Evolutionary conservation across 2,888 invertebrate species (phyloP).

Genomic region (Camponotus fellah): DNA sequence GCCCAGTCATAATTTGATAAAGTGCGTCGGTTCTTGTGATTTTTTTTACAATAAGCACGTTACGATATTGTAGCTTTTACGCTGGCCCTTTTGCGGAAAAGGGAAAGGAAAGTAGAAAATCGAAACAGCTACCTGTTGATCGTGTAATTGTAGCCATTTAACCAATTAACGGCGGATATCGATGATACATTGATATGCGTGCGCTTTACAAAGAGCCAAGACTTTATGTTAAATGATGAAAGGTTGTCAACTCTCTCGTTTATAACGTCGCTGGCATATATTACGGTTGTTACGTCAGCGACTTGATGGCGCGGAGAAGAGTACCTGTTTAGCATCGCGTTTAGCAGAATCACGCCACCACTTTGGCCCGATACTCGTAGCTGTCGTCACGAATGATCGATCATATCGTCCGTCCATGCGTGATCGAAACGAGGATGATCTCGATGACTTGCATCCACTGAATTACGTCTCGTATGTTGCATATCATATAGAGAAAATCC

Average conservation of each 20-base stretch:
- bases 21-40: not conserved
- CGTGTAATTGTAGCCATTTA: slow-evolving; percentile 53
- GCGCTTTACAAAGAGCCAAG: slow-evolving; percentile 31
- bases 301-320: slow-evolving; percentile 25
- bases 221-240: slow-evolving; percentile 22
- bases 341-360: slow-evolving; percentile 83
- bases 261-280: slow-evolving; percentile 34
- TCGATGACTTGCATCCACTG: slow-evolving; percentile 83
- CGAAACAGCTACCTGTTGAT: slow-evolving; percentile 56
- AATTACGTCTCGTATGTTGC: slow-evolving; percentile 83
- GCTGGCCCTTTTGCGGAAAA: slow-evolving; percentile 28
- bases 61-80: slow-evolving; percentile 21
- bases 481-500: slow-evolving; percentile 79
- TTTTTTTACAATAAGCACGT: slow-evolving; percentile 19
- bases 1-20: not conserved
- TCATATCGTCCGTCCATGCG: slow-evolving; percentile 72
- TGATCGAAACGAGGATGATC: slow-evolving; percentile 78
- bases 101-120: slow-evolving; percentile 50
- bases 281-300: slow-evolving; percentile 25
- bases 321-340: slow-evolving; percentile 80
- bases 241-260: slow-evolving; percentile 27
- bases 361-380: slow-evolving; percentile 81
- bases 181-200: not conserved
- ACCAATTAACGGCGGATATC: slow-evolving; percentile 47
- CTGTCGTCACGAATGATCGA: slow-evolving; percentile 83